Evolutionary conservation across 2,888 invertebrate species (phyloP).

Genomic region (Campaea margaritaria): DNA sequence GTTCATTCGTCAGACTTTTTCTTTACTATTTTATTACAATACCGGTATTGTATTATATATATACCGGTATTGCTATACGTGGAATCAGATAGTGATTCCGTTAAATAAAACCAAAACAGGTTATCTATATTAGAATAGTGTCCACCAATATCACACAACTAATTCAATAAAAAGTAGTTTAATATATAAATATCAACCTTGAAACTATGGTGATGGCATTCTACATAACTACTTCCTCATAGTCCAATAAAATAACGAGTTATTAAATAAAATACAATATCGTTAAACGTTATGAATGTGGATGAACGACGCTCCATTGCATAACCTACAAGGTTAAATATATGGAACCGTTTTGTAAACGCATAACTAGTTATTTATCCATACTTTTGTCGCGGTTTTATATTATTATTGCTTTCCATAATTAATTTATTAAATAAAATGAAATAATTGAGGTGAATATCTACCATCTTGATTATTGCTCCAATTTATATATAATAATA

Average conservation of each 20-base stretch:
- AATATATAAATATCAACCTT: conserved; percentile 6
- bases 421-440: too few relatives aligned
- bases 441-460: too few relatives aligned
- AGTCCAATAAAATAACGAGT: conserved; percentile 5
- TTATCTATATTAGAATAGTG: background rate
- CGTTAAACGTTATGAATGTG: conserved; percentile 1
- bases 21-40: too few relatives aligned
- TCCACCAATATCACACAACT: background rate
- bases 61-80: too few relatives aligned
- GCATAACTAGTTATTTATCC: background rate
- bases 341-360: background rate
- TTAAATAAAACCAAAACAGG: background rate
- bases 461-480: too few relatives aligned
- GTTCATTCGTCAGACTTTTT: too few relatives aligned
- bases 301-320: conserved; percentile 1
- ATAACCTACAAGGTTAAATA: conserved; percentile 11
- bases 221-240: conserved; percentile 12
- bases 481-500: too few relatives aligned
- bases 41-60: too few relatives aligned
- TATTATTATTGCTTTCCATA: too few relatives aligned
- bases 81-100: too few relatives aligned
- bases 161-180: background rate
- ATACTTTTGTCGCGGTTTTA: too few relatives aligned
- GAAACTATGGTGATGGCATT: background rate
- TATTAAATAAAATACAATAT: conserved; percentile 1